A percentile compares a stretch with the other conserved stretches of the same genome.
Conservation (phyloP, 2,888 invertebrate species). For the Tuberolachnus salignus region DNA sequence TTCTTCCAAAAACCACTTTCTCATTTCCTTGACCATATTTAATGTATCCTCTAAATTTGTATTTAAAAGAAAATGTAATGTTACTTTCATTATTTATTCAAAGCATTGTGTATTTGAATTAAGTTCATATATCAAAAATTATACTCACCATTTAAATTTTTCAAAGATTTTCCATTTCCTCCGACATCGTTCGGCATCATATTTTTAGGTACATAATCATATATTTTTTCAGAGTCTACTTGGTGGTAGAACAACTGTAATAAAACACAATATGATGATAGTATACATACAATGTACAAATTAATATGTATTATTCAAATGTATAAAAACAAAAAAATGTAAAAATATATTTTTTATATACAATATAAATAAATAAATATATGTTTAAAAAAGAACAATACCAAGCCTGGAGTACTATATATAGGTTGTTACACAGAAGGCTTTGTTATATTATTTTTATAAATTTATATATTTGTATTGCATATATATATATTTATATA, state of each 20-base stretch:
- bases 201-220: conserved; percentile 54
- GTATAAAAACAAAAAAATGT: no score
- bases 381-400: no score
- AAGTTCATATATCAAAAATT: not conserved
- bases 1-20: conserved; percentile 59
- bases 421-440: no score
- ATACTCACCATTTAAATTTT: conserved; percentile 49
- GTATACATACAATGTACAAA: not conserved
- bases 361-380: no score
- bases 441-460: no score
- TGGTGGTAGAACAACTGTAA: conserved; percentile 50
- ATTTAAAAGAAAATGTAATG: not conserved
- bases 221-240: conserved; percentile 46
- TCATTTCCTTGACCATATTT: conserved; percentile 58
- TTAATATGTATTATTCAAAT: no score
- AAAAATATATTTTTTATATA: no score
- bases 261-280: not conserved
- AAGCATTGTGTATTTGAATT: not conserved
- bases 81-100: not conserved
- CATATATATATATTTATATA: no score
- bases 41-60: conserved; percentile 50
- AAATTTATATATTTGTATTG: no score
- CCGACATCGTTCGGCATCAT: conserved; percentile 56
- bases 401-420: no score
- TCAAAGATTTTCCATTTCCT: conserved; percentile 55